Evolutionary conservation across 23 tunicate species (phyloP), one percentile per base, ranked within the genome.

Genomic region (Halocynthia aurantium): DNA sequence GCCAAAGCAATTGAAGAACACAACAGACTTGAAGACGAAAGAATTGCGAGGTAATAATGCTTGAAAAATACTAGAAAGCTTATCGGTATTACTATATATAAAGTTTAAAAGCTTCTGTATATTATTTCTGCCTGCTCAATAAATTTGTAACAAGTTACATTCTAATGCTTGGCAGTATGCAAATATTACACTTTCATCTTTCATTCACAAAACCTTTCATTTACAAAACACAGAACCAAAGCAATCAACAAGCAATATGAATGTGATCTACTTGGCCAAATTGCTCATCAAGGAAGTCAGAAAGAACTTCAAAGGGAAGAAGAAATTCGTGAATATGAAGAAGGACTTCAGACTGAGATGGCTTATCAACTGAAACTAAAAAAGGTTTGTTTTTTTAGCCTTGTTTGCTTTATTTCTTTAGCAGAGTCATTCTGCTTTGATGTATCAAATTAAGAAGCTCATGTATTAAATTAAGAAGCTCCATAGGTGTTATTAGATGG

Each of bases 1-100:
- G 7, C 73, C 20, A 69, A 61, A 71, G 84, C 90, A 13, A 77
- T 90, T 20, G 97, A 90, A 72, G 97, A 90, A 82, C 97, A 90
- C 69, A 77, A 84, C 71, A 81, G 72, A 72, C 57, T 85, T 60
- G 97, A 90, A 72, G 97, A 85, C 7, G 88, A 86, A 61, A 51
- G 88, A 80, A 57, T 86, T 8, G 67, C 82, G 52, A 82, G 88
- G 88, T 92, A 13, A 53, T 6, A 20, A 58, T 58, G 15, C 63
- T 13, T 58, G 17, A 58, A 58, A 58, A 13, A 0, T 58, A 15
- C 4, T 58, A 58, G 17, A 58, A 13, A n/a, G 4, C 63, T 58
- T 5, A 1, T 0, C 4, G 17, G 2, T 58, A 2, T 58, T 58
- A 5, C n/a, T 58, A 1, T 13, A n/a, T n/a, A 58, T 13, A 4